A percentile compares a stretch with the other conserved stretches of the same genome.
Evolutionary conservation across 2,888 invertebrate genomes (phyloP).

Genomic region (Sussaba pulchella): DNA sequence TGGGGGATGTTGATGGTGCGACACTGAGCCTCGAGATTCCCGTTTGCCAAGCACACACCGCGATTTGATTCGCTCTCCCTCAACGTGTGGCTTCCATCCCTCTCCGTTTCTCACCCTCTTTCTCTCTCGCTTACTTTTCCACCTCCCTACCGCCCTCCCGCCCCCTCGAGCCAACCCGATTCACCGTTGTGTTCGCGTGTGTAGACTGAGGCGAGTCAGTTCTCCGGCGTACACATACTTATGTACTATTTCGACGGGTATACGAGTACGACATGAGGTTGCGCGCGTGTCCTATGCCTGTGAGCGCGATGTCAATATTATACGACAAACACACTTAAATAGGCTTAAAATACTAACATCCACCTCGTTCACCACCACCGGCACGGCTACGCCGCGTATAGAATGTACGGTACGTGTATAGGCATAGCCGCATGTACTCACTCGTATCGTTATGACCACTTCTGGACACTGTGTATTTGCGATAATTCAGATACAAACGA

Average conservation of each 20-base stretch:
- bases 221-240: slow-evolving; percentile 52
- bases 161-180: slow-evolving; percentile 55
- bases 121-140: slow-evolving; percentile 22
- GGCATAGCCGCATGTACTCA: slow-evolving; percentile 73
- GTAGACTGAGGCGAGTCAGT: slow-evolving; percentile 44
- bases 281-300: slow-evolving; percentile 78
- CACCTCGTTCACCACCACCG: slow-evolving; percentile 73
- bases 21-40: slow-evolving; percentile 49
- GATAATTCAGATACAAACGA: slow-evolving; percentile 61
- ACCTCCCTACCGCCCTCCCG: slow-evolving; percentile 1
- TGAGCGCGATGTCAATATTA: slow-evolving; percentile 84
- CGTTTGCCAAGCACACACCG: slow-evolving; percentile 75
- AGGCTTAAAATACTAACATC: slow-evolving; percentile 84
- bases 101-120: slow-evolving; percentile 18
- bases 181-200: slow-evolving; percentile 36
- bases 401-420: slow-evolving; percentile 60
- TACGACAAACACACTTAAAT: slow-evolving; percentile 84
- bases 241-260: slow-evolving; percentile 37
- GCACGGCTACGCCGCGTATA: slow-evolving; percentile 65
- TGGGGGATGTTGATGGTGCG: slow-evolving; percentile 26
- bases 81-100: slow-evolving; percentile 49
- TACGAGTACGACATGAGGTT: slow-evolving; percentile 60
- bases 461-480: slow-evolving; percentile 62
- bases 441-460: slow-evolving; percentile 75
- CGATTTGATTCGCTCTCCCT: slow-evolving; percentile 79